phyloP scores from a whole-genome alignment of 2,888 invertebrate genomes.

The Drosophila formosana region DNA sequence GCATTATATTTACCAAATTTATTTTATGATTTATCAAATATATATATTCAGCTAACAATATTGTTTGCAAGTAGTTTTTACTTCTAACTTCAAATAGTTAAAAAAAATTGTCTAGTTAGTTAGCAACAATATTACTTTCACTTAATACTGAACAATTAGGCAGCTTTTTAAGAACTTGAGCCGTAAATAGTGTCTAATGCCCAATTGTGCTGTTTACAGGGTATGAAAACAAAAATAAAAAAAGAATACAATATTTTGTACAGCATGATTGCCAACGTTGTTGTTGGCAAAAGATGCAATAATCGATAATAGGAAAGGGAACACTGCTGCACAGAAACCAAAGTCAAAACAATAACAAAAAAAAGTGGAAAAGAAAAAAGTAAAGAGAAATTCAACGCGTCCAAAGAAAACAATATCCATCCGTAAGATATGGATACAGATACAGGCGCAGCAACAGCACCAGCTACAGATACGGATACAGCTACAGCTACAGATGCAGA shows the following conservation, averaged over 20 bases:
- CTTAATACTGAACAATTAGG: too few species aligned
- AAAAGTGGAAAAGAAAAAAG: slow-evolving; percentile 11
- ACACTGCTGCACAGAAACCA: slow-evolving; percentile 37
- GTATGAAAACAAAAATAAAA: slow-evolving; percentile 9
- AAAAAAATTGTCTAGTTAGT: too few species aligned
- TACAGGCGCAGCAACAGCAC: slow-evolving; percentile 38
- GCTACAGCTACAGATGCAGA: slow-evolving; percentile 26
- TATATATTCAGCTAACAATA: too few species aligned
- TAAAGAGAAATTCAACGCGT: slow-evolving; percentile 61
- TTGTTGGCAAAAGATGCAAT: slow-evolving; percentile 64
- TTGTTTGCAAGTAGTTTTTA: too few species aligned
- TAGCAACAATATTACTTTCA: too few species aligned
- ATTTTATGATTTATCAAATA: too few species aligned
- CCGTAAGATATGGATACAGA: slow-evolving; percentile 41
- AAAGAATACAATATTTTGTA: slow-evolving; percentile 8
- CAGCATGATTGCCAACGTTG: slow-evolving; percentile 4
- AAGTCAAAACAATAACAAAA: slow-evolving; percentile 48
- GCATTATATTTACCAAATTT: too few species aligned
- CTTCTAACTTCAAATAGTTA: too few species aligned
- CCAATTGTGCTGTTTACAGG: not conserved
- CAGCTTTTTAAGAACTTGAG: too few species aligned
- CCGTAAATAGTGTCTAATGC: too few species aligned
- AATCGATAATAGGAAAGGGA: slow-evolving; percentile 71
- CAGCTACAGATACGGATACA: slow-evolving; percentile 23
- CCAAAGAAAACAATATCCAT: slow-evolving; percentile 58